Conservation (phyloP, 1,140 invertebrate species). For the Babylonia areolata region DNA sequence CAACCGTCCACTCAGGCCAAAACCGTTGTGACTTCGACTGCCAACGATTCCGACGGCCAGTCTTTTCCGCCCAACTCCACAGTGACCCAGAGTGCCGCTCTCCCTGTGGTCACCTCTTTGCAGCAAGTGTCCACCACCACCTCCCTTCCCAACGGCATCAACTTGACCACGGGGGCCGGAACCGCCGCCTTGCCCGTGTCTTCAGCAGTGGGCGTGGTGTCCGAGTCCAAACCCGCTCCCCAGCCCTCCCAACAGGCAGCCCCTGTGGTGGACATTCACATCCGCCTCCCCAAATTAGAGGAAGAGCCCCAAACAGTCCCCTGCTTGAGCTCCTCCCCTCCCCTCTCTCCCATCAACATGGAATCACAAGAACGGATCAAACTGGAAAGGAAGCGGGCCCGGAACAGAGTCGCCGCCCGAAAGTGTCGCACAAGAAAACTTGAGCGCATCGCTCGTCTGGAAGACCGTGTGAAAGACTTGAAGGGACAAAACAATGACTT, state of each 20-base stretch:
- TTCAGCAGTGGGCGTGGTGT: conserved; percentile 30
- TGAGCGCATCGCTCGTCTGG: conserved; percentile 92
- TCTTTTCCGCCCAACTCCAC: conserved; percentile 28
- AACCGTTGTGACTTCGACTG: conserved; percentile 38
- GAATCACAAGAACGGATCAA: conserved; percentile 96
- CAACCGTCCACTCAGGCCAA: conserved; percentile 16
- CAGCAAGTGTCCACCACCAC: conserved; percentile 35
- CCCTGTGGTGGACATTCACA: conserved; percentile 26
- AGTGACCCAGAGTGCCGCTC: conserved; percentile 4
- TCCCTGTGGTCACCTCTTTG: conserved; percentile 10
- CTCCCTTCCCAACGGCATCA: conserved; percentile 33
- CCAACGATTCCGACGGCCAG: conserved; percentile 34
- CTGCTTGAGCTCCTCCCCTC: conserved; percentile 70
- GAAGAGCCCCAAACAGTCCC: conserved; percentile 75
- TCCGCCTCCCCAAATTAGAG: conserved; percentile 57
- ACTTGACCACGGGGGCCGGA: conserved; percentile 25
- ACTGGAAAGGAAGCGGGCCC: conserved; percentile 93
- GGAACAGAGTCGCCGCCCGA: conserved; percentile 97
- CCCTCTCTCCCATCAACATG: conserved; percentile 95
- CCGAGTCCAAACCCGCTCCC: neutral
- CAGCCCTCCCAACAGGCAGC: conserved; percentile 22
- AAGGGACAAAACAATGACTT: conserved; percentile 94
- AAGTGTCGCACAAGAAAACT: conserved; percentile 96
- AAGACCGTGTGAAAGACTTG: conserved; percentile 91
- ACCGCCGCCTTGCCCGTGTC: conserved; percentile 24